Evolutionary conservation across 30 jellyfish, hydroid and myxozoan genomes (phyloP), one percentile per base, ranked within the genome.

Genomic region (Rhopilema esculentum): DNA sequence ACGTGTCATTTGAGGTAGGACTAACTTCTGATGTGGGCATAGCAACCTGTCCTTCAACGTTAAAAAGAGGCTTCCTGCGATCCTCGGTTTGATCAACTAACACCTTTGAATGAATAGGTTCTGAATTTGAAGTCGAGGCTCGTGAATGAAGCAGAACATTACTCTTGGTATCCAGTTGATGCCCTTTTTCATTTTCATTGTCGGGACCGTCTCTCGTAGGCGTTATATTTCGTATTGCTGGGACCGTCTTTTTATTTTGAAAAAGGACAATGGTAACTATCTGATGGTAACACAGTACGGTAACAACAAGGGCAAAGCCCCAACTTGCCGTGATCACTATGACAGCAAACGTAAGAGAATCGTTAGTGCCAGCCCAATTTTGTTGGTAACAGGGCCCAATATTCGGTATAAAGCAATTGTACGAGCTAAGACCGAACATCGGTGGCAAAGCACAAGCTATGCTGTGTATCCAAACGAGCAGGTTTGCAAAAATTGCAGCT

Each of bases 401-500:
- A 48, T 87, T 87, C 1, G 84, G 28, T 16, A 87, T 77, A 48
- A 87, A 87, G 32, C 96, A 87, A 21, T 30, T 52, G 57, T 77
- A 87, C 21, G 96, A 87, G 49, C 86, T 75, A 26, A 87, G 72
- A n/a, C 96, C 96, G 49, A 87, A 77, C 75, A 74, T 69, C 0
- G 96, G 96, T 27, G 96, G 96, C 75, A 87, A 29, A 8, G 90
- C 96, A 52, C 90, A 87, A 22, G 75, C 75, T 2, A 62, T 69
- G 51, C 90, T 77, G 82, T 87, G 77, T 32, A 87, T 23, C 96
- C 96, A 87, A 17, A 85, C 27, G 49, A 15, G 18, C 40, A 68
- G 19, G 32, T 52, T 25, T 16, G 83, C 81, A 48, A 66, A 0
- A 26, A 77, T 17, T n/a, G 82, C 80, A 19, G 77, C 49, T 27